Percentiles rank a stretch among this genome's conserved stretches.
phyloP scores from a whole-genome alignment of 2,113 vertebrate genomes.

The Macquaria ambigua region DNA sequence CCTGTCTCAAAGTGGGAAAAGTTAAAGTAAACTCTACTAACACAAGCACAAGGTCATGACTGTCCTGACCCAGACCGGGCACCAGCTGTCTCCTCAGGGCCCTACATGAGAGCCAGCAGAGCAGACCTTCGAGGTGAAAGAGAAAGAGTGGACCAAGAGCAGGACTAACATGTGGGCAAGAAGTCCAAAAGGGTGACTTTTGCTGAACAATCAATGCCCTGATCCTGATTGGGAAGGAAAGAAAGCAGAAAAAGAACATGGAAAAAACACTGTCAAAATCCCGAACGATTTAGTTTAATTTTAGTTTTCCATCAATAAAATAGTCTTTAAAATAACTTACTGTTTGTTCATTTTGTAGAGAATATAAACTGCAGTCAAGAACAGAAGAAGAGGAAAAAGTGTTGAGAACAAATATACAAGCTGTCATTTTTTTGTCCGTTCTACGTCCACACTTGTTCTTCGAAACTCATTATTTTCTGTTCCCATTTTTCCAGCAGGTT shows the following conservation, averaged over 20 bases:
- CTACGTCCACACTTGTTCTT: conserved; percentile 35
- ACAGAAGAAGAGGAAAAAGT: not conserved
- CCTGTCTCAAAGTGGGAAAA: not conserved
- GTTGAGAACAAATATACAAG: not conserved
- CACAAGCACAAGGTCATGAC: too few relatives aligned
- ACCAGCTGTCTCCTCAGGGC: not conserved
- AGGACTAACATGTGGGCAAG: not conserved
- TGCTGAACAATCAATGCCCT: not conserved
- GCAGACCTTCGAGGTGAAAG: not conserved
- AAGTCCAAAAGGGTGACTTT: not conserved
- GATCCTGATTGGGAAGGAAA: not conserved
- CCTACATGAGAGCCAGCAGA: not conserved
- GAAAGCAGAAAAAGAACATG: not conserved
- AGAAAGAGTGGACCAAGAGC: not conserved
- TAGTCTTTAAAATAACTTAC: not conserved
- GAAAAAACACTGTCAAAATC: too few relatives aligned
- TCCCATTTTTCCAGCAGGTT: conserved; percentile 55
- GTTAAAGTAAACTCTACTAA: not conserved
- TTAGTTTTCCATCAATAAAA: not conserved
- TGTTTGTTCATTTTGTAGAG: not conserved
- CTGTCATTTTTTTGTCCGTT: conserved; percentile 14
- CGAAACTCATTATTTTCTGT: conserved; percentile 32
- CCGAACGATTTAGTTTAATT: not conserved
- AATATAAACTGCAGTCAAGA: not conserved
- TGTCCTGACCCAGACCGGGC: not conserved